A percentile compares a stretch with the other conserved stretches of the same genome.
Conservation (phyloP, 1,140 invertebrate genomes). For the Sitophilus oryzae region DNA sequence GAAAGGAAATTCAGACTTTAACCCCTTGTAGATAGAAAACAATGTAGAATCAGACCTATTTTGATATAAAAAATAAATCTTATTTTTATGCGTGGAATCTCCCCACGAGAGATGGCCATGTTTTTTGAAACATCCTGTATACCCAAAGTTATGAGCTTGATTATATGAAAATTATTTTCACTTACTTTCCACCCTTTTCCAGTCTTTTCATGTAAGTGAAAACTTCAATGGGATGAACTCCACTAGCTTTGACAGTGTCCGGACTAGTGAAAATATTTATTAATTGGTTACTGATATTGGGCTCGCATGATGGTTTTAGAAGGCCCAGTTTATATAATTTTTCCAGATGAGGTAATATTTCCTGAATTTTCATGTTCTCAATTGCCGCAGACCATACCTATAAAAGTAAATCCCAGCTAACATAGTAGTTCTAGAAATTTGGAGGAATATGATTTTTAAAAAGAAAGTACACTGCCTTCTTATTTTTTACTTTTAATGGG, state of each 20-base stretch:
- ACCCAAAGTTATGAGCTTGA: too few species aligned
- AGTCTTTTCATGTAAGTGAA: constrained; percentile 54
- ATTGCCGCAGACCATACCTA: constrained; percentile 38
- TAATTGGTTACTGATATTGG: constrained; percentile 40
- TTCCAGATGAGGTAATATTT: constrained; percentile 30
- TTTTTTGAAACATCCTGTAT: too few species aligned
- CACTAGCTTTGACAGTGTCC: constrained; percentile 45
- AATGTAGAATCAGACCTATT: too few species aligned
- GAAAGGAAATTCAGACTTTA: too few species aligned
- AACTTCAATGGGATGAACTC: constrained; percentile 56
- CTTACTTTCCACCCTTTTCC: constrained; percentile 50
- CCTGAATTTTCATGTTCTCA: constrained; percentile 32
- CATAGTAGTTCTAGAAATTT: too few species aligned
- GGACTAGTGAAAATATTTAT: constrained; percentile 45
- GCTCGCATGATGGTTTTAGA: constrained; percentile 30
- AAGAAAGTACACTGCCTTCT: too few species aligned
- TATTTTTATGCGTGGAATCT: too few species aligned
- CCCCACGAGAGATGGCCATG: too few species aligned
- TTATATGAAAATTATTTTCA: constrained; percentile 7
- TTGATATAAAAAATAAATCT: too few species aligned
- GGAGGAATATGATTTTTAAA: too few species aligned
- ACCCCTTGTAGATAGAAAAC: too few species aligned
- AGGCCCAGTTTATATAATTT: constrained; percentile 36
- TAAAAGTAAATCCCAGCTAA: background rate
- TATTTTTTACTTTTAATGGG: too few species aligned